Evolutionary conservation across 1,140 invertebrate genomes (phyloP).

Genomic region (Chrysomallon squamiferum): DNA sequence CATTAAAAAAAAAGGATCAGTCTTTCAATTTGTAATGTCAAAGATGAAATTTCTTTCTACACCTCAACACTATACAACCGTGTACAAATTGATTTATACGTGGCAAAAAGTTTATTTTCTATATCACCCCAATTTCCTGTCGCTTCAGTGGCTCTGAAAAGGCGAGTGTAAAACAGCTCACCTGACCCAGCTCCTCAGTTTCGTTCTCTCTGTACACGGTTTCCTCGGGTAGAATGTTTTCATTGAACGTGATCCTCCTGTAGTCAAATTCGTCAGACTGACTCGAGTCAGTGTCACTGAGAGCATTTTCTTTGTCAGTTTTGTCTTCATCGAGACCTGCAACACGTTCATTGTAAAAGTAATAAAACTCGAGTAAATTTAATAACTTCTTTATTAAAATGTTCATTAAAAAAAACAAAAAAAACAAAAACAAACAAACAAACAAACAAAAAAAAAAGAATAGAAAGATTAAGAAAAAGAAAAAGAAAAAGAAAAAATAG

Average conservation of each 20-base stretch:
- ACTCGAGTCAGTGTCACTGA: slow-evolving; percentile 37
- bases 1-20: no score
- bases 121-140: background rate
- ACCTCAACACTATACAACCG: no score
- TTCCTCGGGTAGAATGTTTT: slow-evolving; percentile 51
- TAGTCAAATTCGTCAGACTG: slow-evolving; percentile 37
- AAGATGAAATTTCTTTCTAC: no score
- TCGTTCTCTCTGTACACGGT: slow-evolving; percentile 65
- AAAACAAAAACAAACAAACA: no score
- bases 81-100: no score
- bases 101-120: no score
- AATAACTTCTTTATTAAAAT: background rate
- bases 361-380: background rate
- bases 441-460: no score
- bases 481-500: no score
- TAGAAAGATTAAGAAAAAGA: no score
- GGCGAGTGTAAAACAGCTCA: slow-evolving; percentile 45
- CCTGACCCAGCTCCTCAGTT: slow-evolving; percentile 75
- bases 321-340: slow-evolving; percentile 56
- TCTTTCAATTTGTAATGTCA: no score
- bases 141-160: background rate
- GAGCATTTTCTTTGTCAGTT: slow-evolving; percentile 52
- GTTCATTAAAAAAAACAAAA: no score
- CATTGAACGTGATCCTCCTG: slow-evolving; percentile 37
- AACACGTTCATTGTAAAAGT: background rate